Evolutionary conservation across 2,113 vertebrate species (phyloP).

Genomic region (Ptyas mucosa): DNA sequence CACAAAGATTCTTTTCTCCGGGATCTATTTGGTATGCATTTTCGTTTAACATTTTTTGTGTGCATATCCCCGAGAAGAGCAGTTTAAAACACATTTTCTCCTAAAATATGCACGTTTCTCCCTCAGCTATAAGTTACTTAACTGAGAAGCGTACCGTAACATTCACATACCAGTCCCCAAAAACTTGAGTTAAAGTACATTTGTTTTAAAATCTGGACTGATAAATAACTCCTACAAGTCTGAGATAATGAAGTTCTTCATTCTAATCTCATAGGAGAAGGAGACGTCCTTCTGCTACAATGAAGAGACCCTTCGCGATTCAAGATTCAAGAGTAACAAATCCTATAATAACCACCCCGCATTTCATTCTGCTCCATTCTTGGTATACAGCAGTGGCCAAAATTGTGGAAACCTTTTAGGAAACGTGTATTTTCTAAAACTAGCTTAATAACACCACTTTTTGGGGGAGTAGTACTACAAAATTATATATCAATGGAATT

Average conservation of each 20-base stretch:
- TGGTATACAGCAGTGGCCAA: too few relatives aligned
- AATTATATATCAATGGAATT: too few relatives aligned
- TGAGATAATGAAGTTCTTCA: not conserved
- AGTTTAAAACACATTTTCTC: not conserved
- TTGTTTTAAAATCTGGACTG: not conserved
- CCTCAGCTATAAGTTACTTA: not conserved
- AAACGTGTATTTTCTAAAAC: too few relatives aligned
- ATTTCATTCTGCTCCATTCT: too few relatives aligned
- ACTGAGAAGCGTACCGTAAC: not conserved
- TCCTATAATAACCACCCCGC: not conserved
- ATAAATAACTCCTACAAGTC: not conserved
- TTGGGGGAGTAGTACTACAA: too few relatives aligned
- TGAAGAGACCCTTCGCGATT: not conserved
- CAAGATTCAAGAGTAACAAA: not conserved
- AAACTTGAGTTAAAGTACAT: not conserved
- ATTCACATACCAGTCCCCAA: not conserved
- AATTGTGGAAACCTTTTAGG: too few relatives aligned
- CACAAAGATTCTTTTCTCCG: not conserved
- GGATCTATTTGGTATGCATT: not conserved
- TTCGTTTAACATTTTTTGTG: not conserved
- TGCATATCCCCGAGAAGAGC: not conserved
- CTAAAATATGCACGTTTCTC: not conserved
- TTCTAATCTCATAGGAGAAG: not conserved
- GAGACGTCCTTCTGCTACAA: not conserved
- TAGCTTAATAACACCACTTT: too few relatives aligned